A percentile compares a stretch with the other conserved stretches of the same genome.
Conservation (phyloP, 2,113 vertebrate species). For the Phaethornis superciliosus region DNA sequence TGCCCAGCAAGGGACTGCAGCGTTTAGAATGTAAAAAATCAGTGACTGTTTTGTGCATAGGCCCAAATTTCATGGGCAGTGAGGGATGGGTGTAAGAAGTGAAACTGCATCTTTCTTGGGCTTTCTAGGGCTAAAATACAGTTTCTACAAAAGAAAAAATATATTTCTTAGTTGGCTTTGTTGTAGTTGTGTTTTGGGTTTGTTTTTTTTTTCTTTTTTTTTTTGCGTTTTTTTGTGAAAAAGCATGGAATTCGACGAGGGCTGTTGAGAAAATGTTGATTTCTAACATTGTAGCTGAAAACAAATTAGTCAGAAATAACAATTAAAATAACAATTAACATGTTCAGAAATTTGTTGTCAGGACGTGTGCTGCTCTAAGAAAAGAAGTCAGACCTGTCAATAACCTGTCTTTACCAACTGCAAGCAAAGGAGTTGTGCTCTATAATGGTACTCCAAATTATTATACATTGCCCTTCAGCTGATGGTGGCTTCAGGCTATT, state of each 20-base stretch:
- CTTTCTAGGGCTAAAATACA: not conserved
- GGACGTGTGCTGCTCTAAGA: not conserved
- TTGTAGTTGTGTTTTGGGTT: too few relatives aligned
- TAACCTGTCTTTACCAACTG: not conserved
- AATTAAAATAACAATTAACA: not conserved
- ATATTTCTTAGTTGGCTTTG: too few relatives aligned
- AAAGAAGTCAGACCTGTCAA: not conserved
- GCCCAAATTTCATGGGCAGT: not conserved
- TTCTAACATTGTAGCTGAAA: not conserved
- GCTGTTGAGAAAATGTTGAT: not conserved
- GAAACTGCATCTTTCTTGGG: not conserved
- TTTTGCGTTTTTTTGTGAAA: not conserved
- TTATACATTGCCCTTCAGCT: not conserved
- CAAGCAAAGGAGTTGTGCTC: not conserved
- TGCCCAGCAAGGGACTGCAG: fast-evolving
- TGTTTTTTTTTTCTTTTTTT: not conserved
- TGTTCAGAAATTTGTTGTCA: not conserved
- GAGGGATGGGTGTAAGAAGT: not conserved
- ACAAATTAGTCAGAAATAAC: not conserved
- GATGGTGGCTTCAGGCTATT: not conserved
- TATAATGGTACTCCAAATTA: not conserved
- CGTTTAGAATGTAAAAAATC: not conserved
- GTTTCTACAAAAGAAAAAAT: not conserved
- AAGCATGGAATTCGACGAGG: not conserved
- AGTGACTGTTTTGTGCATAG: not conserved